Base-by-base conservation (phyloP, 2,113 vertebrate species). In the Calyptomena viridis region DNA sequence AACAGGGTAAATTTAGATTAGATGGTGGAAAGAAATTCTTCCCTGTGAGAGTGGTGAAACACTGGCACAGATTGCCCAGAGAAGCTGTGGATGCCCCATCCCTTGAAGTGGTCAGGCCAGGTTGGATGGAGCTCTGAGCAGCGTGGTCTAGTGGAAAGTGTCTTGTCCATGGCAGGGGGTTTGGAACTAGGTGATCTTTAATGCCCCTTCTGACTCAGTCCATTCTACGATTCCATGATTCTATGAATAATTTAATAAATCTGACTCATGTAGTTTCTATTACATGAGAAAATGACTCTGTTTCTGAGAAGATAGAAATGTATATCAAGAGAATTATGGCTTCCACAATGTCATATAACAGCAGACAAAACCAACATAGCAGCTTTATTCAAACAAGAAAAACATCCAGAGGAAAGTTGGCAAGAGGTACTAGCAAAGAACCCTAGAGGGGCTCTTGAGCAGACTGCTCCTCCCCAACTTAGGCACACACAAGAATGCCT, bases 381-480 rank as follows among this genome's bases (percentile, higher is more conserved):
- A 80, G 72, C 27, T 93, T 91, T 75, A 87, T 52, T 93, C 75
- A 80, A 89, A 93, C 50, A 91, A 90, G 73, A 95, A 90, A 69
- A 94, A 67, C 40, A 90, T 55, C 91, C 42, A 80, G 72, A 92
- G 47, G 35, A 52, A 85, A 85, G 79, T 3, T 94, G 84, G 87
- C 85, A 91, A 62, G 60, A 75, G 55, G 91, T 50, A 80, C n/a
- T 73, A 84, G 39, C 31, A 85, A 66, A 66, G 55, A 66, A 83
- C 52, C 59, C 68, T 44, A 77, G 68, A 93, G 78, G 39, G 50
- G 13, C 42, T 86, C 47, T 63, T 56, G 60, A 87, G 81, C 46
- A 92, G 62, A 49, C 56, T 87, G 30, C 80, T 91, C 62, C 81
- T 94, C 76, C 44, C 52, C 47, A 68, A 68, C 64, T 77, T 71